Evolutionary conservation across 2,888 invertebrate species (phyloP).

Genomic region (Drosophila picticornis): DNA sequence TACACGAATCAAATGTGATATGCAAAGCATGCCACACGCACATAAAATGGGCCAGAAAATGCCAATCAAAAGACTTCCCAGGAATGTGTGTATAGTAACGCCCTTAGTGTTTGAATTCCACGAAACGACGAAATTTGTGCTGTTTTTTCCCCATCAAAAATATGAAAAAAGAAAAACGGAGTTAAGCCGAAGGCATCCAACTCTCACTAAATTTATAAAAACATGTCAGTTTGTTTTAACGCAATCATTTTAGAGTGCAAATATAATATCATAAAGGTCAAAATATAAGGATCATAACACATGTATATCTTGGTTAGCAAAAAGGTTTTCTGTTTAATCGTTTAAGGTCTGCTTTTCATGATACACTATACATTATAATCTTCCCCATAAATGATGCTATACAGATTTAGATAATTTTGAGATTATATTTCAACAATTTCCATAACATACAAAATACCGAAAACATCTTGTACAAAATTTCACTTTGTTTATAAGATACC

Average conservation of each 20-base stretch:
- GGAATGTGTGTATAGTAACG: conserved; percentile 17
- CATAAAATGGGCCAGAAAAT: conserved; percentile 24
- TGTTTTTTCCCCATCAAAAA: neutral
- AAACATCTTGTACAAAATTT: neutral
- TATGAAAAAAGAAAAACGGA: neutral
- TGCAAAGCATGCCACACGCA: conserved; percentile 14
- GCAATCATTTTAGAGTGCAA: neutral
- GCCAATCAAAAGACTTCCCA: conserved; percentile 18
- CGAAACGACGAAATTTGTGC: neutral
- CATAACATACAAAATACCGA: neutral
- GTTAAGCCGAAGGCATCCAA: no score
- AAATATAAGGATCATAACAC: neutral
- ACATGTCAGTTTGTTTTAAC: neutral
- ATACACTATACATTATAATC: neutral
- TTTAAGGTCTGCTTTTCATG: neutral
- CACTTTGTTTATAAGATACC: neutral
- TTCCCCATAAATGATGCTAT: neutral
- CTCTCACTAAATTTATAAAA: neutral
- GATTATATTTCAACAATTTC: neutral
- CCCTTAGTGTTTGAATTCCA: conserved; percentile 12
- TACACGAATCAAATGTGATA: conserved; percentile 18
- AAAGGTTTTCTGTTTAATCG: no score
- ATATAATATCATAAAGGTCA: neutral
- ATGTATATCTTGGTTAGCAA: no score
- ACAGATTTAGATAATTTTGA: neutral